A percentile compares a stretch with the other conserved stretches of the same genome.
phyloP scores from a whole-genome alignment of 2,113 vertebrate species.

The Pteropus alecto region DNA sequence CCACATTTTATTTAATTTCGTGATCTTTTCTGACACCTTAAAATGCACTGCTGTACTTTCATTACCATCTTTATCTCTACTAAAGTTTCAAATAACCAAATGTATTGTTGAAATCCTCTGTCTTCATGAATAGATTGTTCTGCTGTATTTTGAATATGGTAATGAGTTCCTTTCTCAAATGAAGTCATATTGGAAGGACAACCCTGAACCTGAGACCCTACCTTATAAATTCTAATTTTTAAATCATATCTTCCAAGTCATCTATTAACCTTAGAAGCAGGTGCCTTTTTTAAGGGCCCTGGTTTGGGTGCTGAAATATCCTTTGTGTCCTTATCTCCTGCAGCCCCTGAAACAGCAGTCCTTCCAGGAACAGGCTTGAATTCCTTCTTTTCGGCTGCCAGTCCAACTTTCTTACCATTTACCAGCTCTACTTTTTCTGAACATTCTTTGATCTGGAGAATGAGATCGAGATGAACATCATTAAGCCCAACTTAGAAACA shows the following conservation, averaged over 20 bases:
- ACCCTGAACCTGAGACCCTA: neutral
- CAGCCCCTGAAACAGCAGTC: slow-evolving; percentile 80
- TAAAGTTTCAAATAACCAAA: slow-evolving; percentile 24
- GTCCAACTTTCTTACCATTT: slow-evolving; percentile 86
- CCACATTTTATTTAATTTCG: neutral
- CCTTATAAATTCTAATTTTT: slow-evolving; percentile 27
- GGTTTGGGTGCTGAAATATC: slow-evolving; percentile 83
- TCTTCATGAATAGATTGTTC: neutral
- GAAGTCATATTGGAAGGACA: neutral
- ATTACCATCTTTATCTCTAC: neutral
- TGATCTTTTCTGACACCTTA: slow-evolving; percentile 23
- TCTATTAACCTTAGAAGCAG: slow-evolving; percentile 86
- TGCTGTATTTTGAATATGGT: slow-evolving; percentile 12
- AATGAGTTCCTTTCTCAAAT: slow-evolving; percentile 1
- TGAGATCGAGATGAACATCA: slow-evolving; percentile 42
- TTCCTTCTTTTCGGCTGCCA: slow-evolving; percentile 85
- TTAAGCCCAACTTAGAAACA: slow-evolving; percentile 35
- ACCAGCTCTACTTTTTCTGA: slow-evolving; percentile 94
- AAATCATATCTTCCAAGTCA: neutral
- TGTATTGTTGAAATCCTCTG: neutral
- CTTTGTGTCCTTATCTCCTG: slow-evolving; percentile 84
- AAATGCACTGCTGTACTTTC: neutral
- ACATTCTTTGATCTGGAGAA: slow-evolving; percentile 94
- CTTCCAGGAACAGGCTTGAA: slow-evolving; percentile 84
- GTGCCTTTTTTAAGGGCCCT: slow-evolving; percentile 87